These are phyloP conservation scores for Drosophila kikkawai DNA, from an alignment of 1,140 invertebrate species.

Conservation along the genomic window DNA sequence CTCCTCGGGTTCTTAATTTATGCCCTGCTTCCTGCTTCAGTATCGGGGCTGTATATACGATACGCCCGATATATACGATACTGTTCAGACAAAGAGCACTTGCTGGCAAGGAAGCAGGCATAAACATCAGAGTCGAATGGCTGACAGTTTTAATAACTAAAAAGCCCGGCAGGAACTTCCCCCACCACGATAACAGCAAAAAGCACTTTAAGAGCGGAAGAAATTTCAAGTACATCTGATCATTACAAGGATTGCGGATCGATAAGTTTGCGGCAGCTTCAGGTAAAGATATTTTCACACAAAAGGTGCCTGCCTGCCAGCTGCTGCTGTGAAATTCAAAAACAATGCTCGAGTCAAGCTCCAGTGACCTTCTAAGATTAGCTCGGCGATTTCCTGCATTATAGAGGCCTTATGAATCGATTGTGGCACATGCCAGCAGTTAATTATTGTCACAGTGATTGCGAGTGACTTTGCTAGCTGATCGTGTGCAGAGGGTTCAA, in stretches of 20 bases:
- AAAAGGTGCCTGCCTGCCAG: constrained; percentile 22
- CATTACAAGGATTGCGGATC: constrained; percentile 45
- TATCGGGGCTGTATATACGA: constrained; percentile 51
- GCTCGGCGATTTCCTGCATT: constrained; percentile 9
- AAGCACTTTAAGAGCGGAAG: constrained; percentile 55
- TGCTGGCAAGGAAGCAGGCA: constrained; percentile 44
- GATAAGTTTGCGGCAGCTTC: constrained; percentile 43
- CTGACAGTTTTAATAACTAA: constrained; percentile 33
- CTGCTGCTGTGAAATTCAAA: constrained; percentile 19
- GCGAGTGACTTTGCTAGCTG: constrained; percentile 7
- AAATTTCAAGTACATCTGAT: constrained; percentile 66
- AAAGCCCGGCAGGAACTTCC: constrained; percentile 15
- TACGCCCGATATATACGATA: constrained; percentile 5
- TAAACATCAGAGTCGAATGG: constrained; percentile 42
- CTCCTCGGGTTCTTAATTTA: constrained; percentile 62
- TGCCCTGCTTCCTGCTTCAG: constrained; percentile 58
- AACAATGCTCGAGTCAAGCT: constrained; percentile 2
- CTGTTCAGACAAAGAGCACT: constrained; percentile 52
- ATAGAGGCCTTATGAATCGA: neutral
- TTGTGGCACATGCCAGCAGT: neutral
- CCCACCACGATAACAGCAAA: constrained; percentile 30
- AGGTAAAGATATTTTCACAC: constrained; percentile 16
- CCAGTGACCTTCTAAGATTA: constrained; percentile 24
- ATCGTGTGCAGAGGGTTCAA: constrained; percentile 22
- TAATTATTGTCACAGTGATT: constrained; percentile 25